Evolutionary conservation across 1,140 invertebrate genomes (phyloP).

Genomic region (Drosophila lowei): DNA sequence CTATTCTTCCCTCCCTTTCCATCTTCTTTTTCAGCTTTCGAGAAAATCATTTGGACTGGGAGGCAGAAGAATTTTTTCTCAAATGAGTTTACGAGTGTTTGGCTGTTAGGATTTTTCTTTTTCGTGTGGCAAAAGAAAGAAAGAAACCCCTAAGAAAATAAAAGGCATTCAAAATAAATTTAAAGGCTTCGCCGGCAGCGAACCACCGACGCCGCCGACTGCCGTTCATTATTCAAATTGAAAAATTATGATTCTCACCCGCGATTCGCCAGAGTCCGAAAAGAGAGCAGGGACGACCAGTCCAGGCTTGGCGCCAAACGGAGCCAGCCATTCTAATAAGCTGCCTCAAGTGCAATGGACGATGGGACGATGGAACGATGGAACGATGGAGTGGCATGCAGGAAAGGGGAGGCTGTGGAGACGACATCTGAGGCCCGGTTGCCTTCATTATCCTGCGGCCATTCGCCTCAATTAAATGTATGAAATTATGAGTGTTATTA

Average conservation of each 20-base stretch:
- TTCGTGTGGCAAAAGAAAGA: constrained; percentile 21
- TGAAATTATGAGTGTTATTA: constrained; percentile 63
- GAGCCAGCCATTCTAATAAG: constrained; percentile 71
- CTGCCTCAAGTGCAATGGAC: constrained; percentile 68
- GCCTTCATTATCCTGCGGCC: constrained; percentile 52
- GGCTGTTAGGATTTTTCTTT: constrained; percentile 60
- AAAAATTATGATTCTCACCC: constrained; percentile 79
- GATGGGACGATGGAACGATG: constrained; percentile 2
- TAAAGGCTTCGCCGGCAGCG: constrained; percentile 67
- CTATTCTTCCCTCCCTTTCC: not conserved
- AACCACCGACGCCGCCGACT: constrained; percentile 40
- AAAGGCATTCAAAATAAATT: constrained; percentile 73
- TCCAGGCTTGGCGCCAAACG: constrained; percentile 36
- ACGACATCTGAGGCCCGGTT: constrained; percentile 24
- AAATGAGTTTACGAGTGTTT: constrained; percentile 81
- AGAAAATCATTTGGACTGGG: constrained; percentile 76
- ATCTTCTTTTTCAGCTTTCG: constrained; percentile 52
- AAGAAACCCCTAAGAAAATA: constrained; percentile 37
- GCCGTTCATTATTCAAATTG: constrained; percentile 79
- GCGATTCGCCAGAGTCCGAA: constrained; percentile 43
- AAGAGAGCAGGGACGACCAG: constrained; percentile 1
- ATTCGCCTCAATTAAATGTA: constrained; percentile 61
- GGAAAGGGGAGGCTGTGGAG: not conserved
- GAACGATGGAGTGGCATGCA: not conserved
- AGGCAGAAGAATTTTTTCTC: constrained; percentile 46